phyloP scores from a whole-genome alignment of 92 coral and sea anemone species.

The Anthopleura xanthogrammica region DNA sequence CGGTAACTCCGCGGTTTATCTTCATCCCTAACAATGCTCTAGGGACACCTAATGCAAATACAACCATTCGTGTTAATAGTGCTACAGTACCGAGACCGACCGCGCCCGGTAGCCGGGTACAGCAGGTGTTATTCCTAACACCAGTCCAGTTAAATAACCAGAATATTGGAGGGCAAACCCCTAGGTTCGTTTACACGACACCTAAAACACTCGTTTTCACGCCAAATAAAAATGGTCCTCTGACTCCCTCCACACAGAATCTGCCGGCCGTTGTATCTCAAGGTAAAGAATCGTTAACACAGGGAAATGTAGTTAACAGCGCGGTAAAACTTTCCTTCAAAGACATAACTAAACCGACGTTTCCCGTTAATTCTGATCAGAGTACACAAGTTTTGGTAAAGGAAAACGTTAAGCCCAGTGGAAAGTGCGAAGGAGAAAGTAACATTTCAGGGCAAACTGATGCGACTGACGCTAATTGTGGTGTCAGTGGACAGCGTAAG shows the following conservation, averaged over 20 bases:
- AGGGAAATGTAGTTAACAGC: not conserved
- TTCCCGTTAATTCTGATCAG: not conserved
- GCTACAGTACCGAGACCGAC: not conserved
- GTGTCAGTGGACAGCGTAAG: not conserved
- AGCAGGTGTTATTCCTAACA: conserved; percentile 16
- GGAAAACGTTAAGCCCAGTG: not conserved
- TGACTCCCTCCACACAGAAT: not conserved
- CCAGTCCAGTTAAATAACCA: conserved; percentile 4
- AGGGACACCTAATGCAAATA: not conserved
- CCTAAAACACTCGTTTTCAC: conserved; percentile 9
- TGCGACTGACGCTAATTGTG: not conserved
- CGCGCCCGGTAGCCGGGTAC: conserved; percentile 8
- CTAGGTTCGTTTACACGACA: conserved; percentile 3
- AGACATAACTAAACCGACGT: not conserved
- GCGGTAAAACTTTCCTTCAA: not conserved
- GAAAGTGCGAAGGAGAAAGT: not conserved
- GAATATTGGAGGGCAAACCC: not conserved
- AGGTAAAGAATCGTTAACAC: not conserved
- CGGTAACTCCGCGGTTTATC: conserved; percentile 7
- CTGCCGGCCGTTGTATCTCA: not conserved
- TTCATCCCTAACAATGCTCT: conserved; percentile 15
- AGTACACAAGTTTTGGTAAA: not conserved
- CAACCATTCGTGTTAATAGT: not conserved
- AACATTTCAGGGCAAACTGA: not conserved
- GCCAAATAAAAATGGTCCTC: conserved; percentile 11